Percentiles rank a stretch among this genome's conserved stretches.
These are phyloP conservation scores for Griposia aprilina DNA, from an alignment of 2,888 invertebrate genomes.

Conservation along the genomic window DNA sequence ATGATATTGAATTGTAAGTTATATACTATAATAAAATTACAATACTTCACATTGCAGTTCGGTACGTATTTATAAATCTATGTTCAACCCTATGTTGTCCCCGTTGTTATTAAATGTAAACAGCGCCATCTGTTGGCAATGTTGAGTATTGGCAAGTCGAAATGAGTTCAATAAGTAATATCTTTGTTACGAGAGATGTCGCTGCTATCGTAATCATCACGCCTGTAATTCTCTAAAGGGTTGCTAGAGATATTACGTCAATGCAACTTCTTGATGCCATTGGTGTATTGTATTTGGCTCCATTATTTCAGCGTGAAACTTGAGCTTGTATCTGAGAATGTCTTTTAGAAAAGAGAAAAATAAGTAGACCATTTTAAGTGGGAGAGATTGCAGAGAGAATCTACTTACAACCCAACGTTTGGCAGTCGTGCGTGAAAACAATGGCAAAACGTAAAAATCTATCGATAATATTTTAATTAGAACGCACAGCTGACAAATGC, in stretches of 20 bases:
- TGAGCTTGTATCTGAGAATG: not conserved
- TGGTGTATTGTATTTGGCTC: not conserved
- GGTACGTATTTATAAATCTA: not conserved
- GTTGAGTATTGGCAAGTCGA: not conserved
- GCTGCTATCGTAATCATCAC: not conserved
- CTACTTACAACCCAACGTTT: not conserved
- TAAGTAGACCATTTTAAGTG: too few species aligned
- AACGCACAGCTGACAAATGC: not conserved
- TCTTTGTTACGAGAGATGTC: constrained; percentile 32
- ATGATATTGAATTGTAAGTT: constrained; percentile 57
- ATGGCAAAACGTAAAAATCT: not conserved
- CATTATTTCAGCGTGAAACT: not conserved
- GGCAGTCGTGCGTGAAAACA: not conserved
- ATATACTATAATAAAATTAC: constrained; percentile 49
- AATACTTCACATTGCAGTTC: constrained; percentile 35
- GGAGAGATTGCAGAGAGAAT: not conserved
- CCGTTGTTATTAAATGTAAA: not conserved
- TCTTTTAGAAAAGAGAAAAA: not conserved
- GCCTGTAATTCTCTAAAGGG: not conserved
- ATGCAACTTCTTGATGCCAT: not conserved
- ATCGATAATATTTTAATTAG: not conserved
- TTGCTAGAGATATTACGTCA: not conserved
- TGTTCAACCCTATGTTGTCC: fast-evolving
- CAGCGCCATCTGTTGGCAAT: constrained; percentile 52
- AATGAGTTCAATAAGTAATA: not conserved